Conservation (phyloP, 2,888 invertebrate genomes). For the Heterodera filipjevi region DNA sequence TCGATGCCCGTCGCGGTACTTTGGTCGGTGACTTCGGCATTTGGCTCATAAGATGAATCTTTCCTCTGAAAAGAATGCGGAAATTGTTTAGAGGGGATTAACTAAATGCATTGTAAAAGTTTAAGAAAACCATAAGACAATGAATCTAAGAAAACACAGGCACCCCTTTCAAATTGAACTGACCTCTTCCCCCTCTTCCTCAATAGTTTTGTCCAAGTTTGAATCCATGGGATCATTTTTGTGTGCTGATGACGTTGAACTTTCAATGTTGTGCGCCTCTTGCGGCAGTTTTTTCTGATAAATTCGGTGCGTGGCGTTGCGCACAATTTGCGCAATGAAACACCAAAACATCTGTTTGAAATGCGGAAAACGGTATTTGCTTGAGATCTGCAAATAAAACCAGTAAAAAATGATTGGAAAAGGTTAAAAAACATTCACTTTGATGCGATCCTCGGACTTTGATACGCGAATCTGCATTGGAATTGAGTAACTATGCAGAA, state of each 20-base stretch:
- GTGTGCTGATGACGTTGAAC: neutral
- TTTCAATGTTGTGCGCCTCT: constrained; percentile 19
- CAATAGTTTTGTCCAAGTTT: neutral
- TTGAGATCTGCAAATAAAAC: constrained; percentile 76
- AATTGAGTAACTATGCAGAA: constrained; percentile 91
- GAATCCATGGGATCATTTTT: too few species aligned
- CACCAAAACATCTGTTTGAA: constrained; percentile 98
- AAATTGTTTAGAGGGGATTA: too few species aligned
- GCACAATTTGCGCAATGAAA: constrained; percentile 67
- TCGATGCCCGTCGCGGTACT: neutral
- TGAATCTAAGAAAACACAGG: too few species aligned
- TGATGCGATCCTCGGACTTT: constrained; percentile 90
- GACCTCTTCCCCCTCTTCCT: constrained; percentile 2
- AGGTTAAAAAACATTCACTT: constrained; percentile 70
- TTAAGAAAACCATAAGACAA: too few species aligned
- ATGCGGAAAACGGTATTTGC: constrained; percentile 96
- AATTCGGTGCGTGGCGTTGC: constrained; percentile 45
- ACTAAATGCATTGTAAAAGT: too few species aligned
- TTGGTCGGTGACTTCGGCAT: too few species aligned
- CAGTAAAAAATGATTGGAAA: neutral
- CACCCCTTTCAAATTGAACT: too few species aligned
- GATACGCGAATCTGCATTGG: constrained; percentile 93
- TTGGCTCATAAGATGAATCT: too few species aligned
- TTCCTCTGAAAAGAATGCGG: too few species aligned
- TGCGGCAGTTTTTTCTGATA: constrained; percentile 32